Evolutionary conservation across 2,888 invertebrate genomes (phyloP), one percentile per base, ranked within the genome.

Genomic region (Luffia ferchaultella): DNA sequence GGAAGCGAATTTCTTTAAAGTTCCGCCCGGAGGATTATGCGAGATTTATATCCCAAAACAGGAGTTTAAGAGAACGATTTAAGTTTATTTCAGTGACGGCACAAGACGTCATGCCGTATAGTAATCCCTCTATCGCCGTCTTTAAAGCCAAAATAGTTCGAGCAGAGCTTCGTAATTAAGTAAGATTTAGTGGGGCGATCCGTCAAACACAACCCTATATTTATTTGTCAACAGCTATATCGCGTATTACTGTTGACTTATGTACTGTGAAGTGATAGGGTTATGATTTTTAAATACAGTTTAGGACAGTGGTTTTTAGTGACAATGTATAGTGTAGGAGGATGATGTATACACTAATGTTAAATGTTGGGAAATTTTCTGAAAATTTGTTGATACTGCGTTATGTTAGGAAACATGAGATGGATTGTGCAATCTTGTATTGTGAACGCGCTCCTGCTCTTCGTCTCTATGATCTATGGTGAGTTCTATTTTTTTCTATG

Each of bases 381-480:
- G 42, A 2, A 2, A 42, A n/a, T n/a, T n/a, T n/a, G n/a, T n/a
- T n/a, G n/a, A n/a, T n/a, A n/a, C n/a, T 48, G 17, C 20, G 12
- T n/a, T 50, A 53, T 52, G 54, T 48, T 45, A 59, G 77, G 73
- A 66, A 83, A 62, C 47, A 64, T 67, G 77, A 76, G 64, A 75
- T 50, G 67, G 57, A 65, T 77, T 58, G 73, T 70, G 67, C 76
- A 76, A 73, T 77, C 77, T 54, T 76, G 69, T 57, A 54, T 76
- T 56, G 56, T 80, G 70, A 79, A 80, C 68, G 79, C 78, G 45
- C 60, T 79, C 53, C 61, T 82, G 49, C 67, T 82, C 41, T 70
- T 78, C 62, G 59, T 77, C 54, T 73, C 78, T 16, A 73, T 78
- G 71, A 76, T 80, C 60, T 82, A 83, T 57, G 83, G 83, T 83